Base-by-base conservation (phyloP, 2,888 invertebrate species). In the Pandemis heparana region DNA sequence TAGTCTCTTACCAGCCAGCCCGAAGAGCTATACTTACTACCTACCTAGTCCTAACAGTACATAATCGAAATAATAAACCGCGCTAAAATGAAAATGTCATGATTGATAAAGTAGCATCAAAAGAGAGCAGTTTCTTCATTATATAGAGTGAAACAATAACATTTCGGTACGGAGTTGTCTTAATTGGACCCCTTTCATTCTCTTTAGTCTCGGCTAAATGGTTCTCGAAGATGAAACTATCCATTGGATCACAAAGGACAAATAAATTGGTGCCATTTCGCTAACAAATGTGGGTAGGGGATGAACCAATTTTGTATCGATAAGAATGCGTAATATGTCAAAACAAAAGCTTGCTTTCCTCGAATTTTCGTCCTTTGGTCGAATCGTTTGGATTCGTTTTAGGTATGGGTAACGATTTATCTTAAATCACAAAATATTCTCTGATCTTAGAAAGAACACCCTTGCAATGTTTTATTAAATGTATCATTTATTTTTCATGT, bases 261-360 rank as follows among this genome's bases (percentile, higher is more conserved):
- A 83, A 89, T 86, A 89, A 89, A 90, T 89, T 82, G 87, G 77
- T 78, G 82, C 82, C 85, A 86, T 89, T 89, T 84, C 83, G 83
- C 80, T 87, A 86, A 88, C 87, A 89, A 87, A 89, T 89, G 87
- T 83, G 84, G 84, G 88, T 86, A 81, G 84, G 81, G 78, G 81
- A 85, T 83, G 83, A 83, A 83, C 87, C 88, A 87, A 87, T 88
- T 86, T 85, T 80, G 82, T 83, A 82, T 85, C 83, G 80, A 82
- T 81, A 74, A 74, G 74, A 69, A 69, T 23, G 10, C 56, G 60
- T 60, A 48, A 74, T 74, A 74, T 46, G 65, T 74, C 70, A 70
- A 74, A 65, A 65, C 61, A 38, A 73, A 68, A 61, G 65, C 46
- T 51, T 68, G 62, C 46, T 68, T 68, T 68, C 62, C 16, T 69